Conservation (phyloP, 2,113 vertebrate genomes). For the Hippotragus niger region DNA sequence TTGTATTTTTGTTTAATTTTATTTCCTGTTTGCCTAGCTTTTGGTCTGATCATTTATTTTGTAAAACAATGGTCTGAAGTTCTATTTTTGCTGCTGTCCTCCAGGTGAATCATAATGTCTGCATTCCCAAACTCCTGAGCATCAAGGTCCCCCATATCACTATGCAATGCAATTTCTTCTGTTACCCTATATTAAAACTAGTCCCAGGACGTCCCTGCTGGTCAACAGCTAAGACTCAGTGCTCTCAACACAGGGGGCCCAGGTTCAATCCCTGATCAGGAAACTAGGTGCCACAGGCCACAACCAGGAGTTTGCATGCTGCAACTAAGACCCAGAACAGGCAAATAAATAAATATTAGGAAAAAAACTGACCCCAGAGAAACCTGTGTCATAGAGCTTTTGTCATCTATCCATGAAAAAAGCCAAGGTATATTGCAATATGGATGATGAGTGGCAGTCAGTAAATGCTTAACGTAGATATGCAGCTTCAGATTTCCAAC, state of each 20-base stretch:
- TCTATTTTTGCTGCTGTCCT: neutral
- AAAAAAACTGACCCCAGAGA: neutral
- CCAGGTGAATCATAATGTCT: neutral
- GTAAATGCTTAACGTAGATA: accelerated
- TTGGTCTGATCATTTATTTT: neutral
- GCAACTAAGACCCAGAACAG: neutral
- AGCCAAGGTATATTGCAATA: neutral
- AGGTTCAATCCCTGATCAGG: neutral
- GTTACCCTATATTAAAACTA: neutral
- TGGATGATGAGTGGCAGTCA: no score
- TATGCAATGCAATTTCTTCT: neutral
- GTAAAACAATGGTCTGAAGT: neutral
- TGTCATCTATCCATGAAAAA: neutral
- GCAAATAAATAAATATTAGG: neutral
- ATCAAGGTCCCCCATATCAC: neutral
- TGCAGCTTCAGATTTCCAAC: neutral
- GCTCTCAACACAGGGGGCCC: neutral
- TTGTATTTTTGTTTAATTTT: neutral
- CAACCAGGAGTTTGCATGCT: neutral
- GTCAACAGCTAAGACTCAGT: neutral
- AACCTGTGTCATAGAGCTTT: neutral
- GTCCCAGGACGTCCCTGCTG: neutral
- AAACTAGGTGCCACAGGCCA: neutral
- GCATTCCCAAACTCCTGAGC: neutral
- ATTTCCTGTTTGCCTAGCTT: neutral